phyloP scores from a whole-genome alignment of 2,113 vertebrate species.

The Papio anubis region DNA sequence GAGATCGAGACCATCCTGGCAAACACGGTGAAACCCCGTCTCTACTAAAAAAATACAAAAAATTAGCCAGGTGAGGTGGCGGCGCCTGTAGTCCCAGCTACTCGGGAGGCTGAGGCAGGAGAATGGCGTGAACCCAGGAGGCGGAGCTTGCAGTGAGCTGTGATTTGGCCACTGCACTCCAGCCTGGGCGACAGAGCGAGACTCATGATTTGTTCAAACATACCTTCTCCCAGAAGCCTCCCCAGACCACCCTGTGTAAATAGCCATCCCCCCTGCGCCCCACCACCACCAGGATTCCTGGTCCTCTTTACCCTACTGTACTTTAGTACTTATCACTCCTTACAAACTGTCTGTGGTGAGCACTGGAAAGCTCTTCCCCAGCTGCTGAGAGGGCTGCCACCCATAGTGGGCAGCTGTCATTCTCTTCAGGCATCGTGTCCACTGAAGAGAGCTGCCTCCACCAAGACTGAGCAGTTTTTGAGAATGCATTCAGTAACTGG shows the following conservation, averaged over 20 bases:
- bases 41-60: too few relatives aligned
- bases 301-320: neutral
- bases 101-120: too few relatives aligned
- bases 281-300: neutral
- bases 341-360: neutral
- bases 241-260: neutral
- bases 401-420: neutral
- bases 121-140: too few relatives aligned
- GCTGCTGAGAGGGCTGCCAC: neutral
- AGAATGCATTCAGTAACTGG: neutral
- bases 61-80: too few relatives aligned
- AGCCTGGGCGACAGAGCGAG: too few relatives aligned
- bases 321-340: neutral
- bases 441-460: neutral
- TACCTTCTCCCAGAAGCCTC: neutral
- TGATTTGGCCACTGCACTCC: too few relatives aligned
- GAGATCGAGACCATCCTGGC: too few relatives aligned
- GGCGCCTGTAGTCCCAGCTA: too few relatives aligned
- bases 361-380: neutral
- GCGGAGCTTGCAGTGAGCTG: too few relatives aligned
- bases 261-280: neutral
- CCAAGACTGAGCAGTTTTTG: neutral
- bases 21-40: too few relatives aligned
- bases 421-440: neutral
- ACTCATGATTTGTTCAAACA: neutral